phyloP scores from a whole-genome alignment of 1,140 invertebrate species.

The Copidosoma floridanum region DNA sequence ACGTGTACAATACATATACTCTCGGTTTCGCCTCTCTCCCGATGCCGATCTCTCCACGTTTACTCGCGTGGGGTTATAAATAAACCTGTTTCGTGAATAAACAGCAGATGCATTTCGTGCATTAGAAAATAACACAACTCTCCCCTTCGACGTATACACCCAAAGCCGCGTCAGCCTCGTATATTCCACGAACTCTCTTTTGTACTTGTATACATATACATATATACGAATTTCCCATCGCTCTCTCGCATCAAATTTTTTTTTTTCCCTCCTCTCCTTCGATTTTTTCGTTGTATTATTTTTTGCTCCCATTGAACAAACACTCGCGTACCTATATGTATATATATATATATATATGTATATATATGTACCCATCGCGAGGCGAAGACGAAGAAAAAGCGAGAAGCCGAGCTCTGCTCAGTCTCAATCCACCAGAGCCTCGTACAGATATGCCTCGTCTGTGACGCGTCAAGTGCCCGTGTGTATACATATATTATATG shows the following conservation, averaged over 20 bases:
- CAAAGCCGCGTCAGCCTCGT: too few relatives aligned
- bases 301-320: background rate
- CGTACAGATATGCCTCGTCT: too few relatives aligned
- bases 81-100: conserved; percentile 19
- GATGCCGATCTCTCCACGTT: too few relatives aligned
- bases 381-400: background rate
- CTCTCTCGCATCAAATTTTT: background rate
- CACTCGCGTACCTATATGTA: too few relatives aligned
- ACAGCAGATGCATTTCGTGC: conserved; percentile 5
- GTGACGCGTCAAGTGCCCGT: background rate
- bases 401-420: conserved; percentile 1
- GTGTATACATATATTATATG: too few relatives aligned
- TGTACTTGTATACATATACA: background rate
- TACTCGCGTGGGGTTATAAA: conserved; percentile 12
- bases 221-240: background rate
- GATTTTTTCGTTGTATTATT: background rate
- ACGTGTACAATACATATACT: too few relatives aligned
- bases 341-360: too few relatives aligned
- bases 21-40: background rate
- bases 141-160: background rate
- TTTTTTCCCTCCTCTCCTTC: background rate
- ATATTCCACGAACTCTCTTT: background rate
- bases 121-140: conserved; percentile 15
- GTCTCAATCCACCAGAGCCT: background rate
- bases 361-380: too few relatives aligned